Base-by-base conservation (phyloP, 2,797 vertebrate genomes). In the Taenioides sp. region DNA sequence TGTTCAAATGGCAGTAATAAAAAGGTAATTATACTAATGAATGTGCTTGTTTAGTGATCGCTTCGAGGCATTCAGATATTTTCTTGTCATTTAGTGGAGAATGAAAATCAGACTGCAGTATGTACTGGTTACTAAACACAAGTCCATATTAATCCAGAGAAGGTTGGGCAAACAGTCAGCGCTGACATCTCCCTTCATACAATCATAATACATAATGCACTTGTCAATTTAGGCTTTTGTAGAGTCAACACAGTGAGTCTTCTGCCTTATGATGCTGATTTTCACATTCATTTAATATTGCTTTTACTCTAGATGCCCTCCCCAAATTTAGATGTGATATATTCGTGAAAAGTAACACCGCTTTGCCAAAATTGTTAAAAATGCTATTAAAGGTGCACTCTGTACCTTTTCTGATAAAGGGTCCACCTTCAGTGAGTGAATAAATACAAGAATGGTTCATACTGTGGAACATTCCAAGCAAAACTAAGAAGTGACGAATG, bases 81-180 rank as follows among this genome's bases (percentile, higher is more conserved):
- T 69, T 69, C 54, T 59, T 43, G 54, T 69, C 12, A 25, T 69
- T 73, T 59, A 65, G 60, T 52, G 60, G 73, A 75, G 66, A 77
- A 17, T 63, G 68, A 58, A 67, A 65, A 80, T 22, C 34, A 64
- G 50, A 75, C 28, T 52, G 65, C 69, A 75, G 73, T 73, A 75
- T 78, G 73, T 69, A 70, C 43, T 16, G 43, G 65, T 71, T 62
- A 54, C 77, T 66, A 79, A 57, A 63, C 0, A 3, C 65, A 68
- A 70, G 76, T 72, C 71, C 71, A 72, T 64, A 72, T 79, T 71
- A 71, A 82, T 75, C 65, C 79, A 71, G 43, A 76, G 47, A 82
- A 77, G 69, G 79, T 80, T 67, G 31, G n/a, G 74, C 20, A 80
- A 83, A 84, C 61, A 65, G 49, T 67, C 61, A 75, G 67, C 49